A percentile compares a stretch with the other conserved stretches of the same genome.
Evolutionary conservation across 2,113 vertebrate genomes (phyloP).

Genomic region (Illadopsis cleaveri): DNA sequence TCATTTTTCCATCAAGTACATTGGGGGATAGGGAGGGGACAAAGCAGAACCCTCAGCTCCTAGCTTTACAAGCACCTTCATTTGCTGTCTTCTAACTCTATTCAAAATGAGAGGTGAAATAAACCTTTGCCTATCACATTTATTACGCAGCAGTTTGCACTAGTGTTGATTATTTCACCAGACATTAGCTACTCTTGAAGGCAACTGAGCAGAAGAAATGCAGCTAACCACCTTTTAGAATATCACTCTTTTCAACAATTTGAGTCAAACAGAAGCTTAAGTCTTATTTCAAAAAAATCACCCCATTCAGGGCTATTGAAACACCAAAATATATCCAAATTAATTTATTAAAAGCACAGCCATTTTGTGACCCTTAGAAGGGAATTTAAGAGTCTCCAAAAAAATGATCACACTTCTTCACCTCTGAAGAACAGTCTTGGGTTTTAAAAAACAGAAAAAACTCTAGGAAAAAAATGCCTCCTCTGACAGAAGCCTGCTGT

Average conservation of each 20-base stretch:
- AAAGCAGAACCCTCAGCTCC: not conserved
- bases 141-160: not conserved
- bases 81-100: not conserved
- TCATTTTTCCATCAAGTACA: not conserved
- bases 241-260: not conserved
- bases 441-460: not conserved
- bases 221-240: not conserved
- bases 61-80: not conserved
- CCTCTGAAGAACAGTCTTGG: not conserved
- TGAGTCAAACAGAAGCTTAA: not conserved
- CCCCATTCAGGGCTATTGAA: not conserved
- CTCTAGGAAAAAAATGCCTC: not conserved
- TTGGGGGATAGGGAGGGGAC: fast-evolving
- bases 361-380: not conserved
- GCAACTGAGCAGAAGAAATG: not conserved
- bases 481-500: not conserved
- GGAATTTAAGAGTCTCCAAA: not conserved
- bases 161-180: not conserved
- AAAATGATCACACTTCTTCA: not conserved
- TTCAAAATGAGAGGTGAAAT: not conserved
- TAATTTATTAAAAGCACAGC: not conserved
- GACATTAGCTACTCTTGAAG: not conserved
- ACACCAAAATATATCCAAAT: not conserved
- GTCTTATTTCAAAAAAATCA: not conserved
- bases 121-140: not conserved